Base-by-base conservation (phyloP, 1,140 invertebrate genomes). In the Cydia splendana region DNA sequence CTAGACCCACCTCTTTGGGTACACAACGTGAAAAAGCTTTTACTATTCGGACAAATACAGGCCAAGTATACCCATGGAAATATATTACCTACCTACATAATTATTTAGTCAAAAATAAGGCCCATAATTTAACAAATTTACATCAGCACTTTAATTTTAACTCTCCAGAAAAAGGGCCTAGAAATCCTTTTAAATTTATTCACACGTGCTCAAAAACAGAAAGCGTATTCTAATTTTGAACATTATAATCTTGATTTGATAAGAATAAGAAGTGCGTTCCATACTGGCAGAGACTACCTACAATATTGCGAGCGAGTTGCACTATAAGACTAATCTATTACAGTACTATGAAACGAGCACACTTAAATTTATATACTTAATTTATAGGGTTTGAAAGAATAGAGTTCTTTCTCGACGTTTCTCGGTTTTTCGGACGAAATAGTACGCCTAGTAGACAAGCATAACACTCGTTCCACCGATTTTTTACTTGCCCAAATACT, bases 71-170 rank as follows among this genome's bases (percentile, higher is more conserved):
- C 24, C 24, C 2, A 62, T 3, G 5, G 7, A 62, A 62, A 62
- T 24, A 62, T 30, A 24, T 0, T 24, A 24, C 24, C 24, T 24
- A 24, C 15, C 4, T 53, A 53, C 3, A 4, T 51, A 51, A 7
- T n/a, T 62, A 62, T 62, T 62, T 62, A 10, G 3, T 62, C 2
- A 62, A 62, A 62, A 24, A 24, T 62, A 24, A 10, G 10, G 20
- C 1, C 57, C 7, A 62, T 62, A 62, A 62, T 4, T 62, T 62
- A 4, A 24, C 57, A 62, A 12, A 7, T 62, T 62, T 24, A 24
- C 57, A n/a, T 24, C 18, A 62, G 20, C 57, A 62, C 57, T 62
- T 62, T 62, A 62, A 62, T 62, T 62, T 62, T 62, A 62, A 62
- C 57, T 9, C 20, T 10, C n/a, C 13, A 15, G 5, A 20, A 24